Base-by-base conservation (phyloP, 2,797 vertebrate genomes). In the Orientallactaga sibirica region DNA sequence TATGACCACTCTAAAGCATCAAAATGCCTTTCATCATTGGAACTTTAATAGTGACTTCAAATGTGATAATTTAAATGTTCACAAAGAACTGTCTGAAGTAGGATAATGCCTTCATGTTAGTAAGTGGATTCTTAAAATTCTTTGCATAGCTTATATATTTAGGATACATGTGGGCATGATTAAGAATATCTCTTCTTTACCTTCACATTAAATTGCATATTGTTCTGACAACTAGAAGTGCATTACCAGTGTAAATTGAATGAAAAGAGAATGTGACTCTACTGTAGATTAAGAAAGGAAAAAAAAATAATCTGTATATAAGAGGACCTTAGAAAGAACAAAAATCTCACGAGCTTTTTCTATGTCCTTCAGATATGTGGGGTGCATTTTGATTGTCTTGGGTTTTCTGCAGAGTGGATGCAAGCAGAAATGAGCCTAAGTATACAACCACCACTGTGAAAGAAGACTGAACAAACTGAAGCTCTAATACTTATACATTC, bases 381-480 rank as follows among this genome's bases (percentile, higher is more conserved):
- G 86, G 95, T 95, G 27, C 86, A 96, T 86, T 97, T 87, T 96
- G 88, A 95, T 98, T 97, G 96, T 88, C 89, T 87, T 95, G 15
- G 68, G 95, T 88, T 92, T 96, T 97, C 91, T 97, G 80, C 92
- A 95, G 52, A 96, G 80, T 95, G 97, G 94, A 97, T 96, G 79
- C 61, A 97, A 97, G 97, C 92, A 95, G 66, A 77, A 95, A 87
- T 96, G 95, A 97, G 92, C 94, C 90, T 96, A 96, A 96, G 93
- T 97, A 94, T 96, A 97, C 84, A 76, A 95, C 90, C 96, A 95
- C 93, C 97, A 97, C 29, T 48, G 18, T 84, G 94, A 97, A 96
- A 16, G 73, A 94, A 97, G 88, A 92, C 97, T 80, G 41, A 95
- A 92, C n/a, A 95, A 97, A 95, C 82, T 88, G 52, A 88, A 73